Conservation (phyloP, 2,113 vertebrate genomes). For the Scalopus aquaticus region DNA sequence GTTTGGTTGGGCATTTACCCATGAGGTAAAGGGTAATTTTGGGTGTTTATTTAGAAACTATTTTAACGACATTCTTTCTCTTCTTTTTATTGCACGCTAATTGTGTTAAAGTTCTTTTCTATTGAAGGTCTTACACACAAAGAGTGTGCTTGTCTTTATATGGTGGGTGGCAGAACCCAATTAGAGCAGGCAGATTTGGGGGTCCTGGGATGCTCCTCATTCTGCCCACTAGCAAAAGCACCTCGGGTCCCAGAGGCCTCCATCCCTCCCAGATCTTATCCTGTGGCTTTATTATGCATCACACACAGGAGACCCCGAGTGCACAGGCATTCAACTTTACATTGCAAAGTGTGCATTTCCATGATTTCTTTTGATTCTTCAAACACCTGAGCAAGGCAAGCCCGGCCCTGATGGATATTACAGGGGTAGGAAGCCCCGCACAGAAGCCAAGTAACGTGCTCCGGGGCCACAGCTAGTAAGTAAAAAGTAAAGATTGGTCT, state of each 20-base stretch:
- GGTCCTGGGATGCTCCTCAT: no score
- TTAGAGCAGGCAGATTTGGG: no score
- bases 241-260: neutral
- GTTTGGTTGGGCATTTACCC: no score
- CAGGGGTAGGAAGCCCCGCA: neutral
- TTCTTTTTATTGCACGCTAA: no score
- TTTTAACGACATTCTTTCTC: no score
- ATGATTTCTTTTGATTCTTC: neutral
- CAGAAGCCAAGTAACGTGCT: neutral
- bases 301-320: neutral
- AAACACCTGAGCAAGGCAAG: neutral
- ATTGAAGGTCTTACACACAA: no score
- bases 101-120: no score
- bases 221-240: neutral
- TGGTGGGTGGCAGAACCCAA: no score
- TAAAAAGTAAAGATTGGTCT: neutral
- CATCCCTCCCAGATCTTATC: neutral
- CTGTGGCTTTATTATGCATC: rapidly evolving
- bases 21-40: no score
- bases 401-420: neutral
- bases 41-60: no score
- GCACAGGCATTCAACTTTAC: neutral
- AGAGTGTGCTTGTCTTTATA: no score
- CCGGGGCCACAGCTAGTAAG: neutral
- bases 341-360: rapidly evolving